phyloP scores from a whole-genome alignment of 2,113 vertebrate species.

The Drymodes brunneopygia region DNA sequence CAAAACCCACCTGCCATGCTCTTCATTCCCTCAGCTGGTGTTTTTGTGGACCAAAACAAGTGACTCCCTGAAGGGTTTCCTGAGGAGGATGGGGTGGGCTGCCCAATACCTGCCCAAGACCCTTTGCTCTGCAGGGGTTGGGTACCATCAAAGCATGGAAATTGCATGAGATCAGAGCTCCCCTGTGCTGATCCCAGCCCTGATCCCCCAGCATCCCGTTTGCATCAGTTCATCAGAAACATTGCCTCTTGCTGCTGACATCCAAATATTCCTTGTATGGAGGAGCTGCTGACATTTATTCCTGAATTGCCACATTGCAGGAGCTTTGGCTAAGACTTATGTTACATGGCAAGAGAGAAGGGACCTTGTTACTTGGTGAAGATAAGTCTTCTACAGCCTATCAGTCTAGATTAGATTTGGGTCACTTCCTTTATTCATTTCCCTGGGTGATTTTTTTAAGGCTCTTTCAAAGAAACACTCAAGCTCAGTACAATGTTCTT shows the following conservation, averaged over 20 bases:
- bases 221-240: not conserved
- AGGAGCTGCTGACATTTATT: conserved; percentile 10
- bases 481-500: not conserved
- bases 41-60: not conserved
- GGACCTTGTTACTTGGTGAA: not conserved
- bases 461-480: not conserved
- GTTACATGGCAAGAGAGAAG: not conserved
- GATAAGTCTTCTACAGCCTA: not conserved
- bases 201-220: not conserved
- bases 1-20: fast-evolving
- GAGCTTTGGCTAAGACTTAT: not conserved
- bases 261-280: not conserved
- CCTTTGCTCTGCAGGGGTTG: fast-evolving
- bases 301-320: not conserved
- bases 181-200: not conserved
- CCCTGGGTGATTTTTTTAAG: not conserved
- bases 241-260: not conserved
- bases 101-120: fast-evolving
- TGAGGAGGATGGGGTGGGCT: not conserved
- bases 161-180: not conserved
- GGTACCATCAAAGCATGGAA: not conserved
- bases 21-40: not conserved
- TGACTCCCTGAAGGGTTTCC: not conserved
- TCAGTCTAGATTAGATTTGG: not conserved
- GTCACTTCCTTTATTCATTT: conserved; percentile 28